Evolutionary conservation across 1,140 invertebrate genomes (phyloP).

Genomic region (Bombus confusus): DNA sequence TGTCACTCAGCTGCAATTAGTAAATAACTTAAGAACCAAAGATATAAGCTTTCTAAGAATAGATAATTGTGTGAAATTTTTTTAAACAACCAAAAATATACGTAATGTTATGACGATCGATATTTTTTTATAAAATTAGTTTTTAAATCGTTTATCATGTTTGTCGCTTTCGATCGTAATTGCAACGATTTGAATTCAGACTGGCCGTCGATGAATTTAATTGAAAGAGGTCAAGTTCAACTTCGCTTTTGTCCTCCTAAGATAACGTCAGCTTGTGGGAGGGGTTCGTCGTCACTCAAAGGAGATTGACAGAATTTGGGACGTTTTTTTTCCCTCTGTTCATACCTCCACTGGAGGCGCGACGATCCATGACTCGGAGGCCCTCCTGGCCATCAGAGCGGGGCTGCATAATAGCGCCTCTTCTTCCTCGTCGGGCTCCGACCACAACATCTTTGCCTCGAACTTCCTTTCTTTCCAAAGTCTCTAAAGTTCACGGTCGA

Average conservation of each 20-base stretch:
- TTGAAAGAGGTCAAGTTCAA: not conserved
- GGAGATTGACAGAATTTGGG: not conserved
- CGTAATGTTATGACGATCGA: not conserved
- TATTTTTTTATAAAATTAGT: not conserved
- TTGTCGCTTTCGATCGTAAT: not conserved
- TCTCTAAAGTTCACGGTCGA: not conserved
- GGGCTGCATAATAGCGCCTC: slow-evolving; percentile 93
- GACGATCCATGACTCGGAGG: slow-evolving; percentile 93
- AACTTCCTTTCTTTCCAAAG: not conserved
- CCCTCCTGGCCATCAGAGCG: slow-evolving; percentile 90
- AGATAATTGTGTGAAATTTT: too few species aligned
- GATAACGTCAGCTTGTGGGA: not conserved
- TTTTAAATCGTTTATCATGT: not conserved
- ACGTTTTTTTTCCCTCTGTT: not conserved
- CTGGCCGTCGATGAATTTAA: not conserved
- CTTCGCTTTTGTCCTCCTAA: not conserved
- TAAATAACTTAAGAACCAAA: too few species aligned
- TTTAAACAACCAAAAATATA: not conserved
- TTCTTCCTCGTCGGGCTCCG: slow-evolving; percentile 89
- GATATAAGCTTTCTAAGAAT: too few species aligned
- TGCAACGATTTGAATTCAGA: not conserved
- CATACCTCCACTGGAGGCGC: slow-evolving; percentile 91
- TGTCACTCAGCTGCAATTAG: too few species aligned
- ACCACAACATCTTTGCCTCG: slow-evolving; percentile 85
- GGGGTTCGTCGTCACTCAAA: too few species aligned